Base-by-base conservation (phyloP, 2,888 invertebrate species). In the Augochlorella aurata region DNA sequence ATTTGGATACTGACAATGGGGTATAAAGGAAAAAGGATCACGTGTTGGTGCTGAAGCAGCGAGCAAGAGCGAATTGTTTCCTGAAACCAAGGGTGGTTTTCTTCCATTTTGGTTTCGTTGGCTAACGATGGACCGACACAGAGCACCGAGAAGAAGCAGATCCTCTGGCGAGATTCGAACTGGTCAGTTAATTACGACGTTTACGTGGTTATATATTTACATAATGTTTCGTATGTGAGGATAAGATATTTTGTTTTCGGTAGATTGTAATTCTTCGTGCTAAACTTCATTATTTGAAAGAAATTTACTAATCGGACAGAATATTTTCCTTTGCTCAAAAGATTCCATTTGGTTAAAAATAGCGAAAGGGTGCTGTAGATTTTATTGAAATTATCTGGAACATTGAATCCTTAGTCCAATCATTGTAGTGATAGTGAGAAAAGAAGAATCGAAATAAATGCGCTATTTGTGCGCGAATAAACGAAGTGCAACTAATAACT, bases 111-210 rank as follows among this genome's bases (percentile, higher is more conserved):
- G 73, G 77, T 80, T 58, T 58, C n/a, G 16, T 38, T 24, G 29
- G 49, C 3, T 38, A 45, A 47, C 74, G 75, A 88, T 89, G 86
- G 84, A 86, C 63, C 81, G 83, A 70, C 77, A 85, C 67, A 88
- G 86, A 79, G 77, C 82, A 72, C 86, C 90, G n/a, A 86, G 84
- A 69, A 89, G 89, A 80, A 86, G 90, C 70, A 90, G 88, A n/a
- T 80, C 88, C 21, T 86, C 87, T 8, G 83, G 82, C 38, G 90
- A 90, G 68, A 69, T 81, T 52, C 85, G 80, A 58, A 74, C 88
- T 84, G 91, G 91, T 92, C 65, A 49, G 50, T 71, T 24, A n/a
- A 65, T 38, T 38, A 38, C n/a, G 12, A 44, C 12, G 44, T 65
- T 65, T 65, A 12, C 38, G 0, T 54, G n/a, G 16, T 49, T 49